Evolutionary conservation across 2,888 invertebrate genomes (phyloP), one percentile per base, ranked within the genome.

Genomic region (Stenoptilia bipunctidactyla): DNA sequence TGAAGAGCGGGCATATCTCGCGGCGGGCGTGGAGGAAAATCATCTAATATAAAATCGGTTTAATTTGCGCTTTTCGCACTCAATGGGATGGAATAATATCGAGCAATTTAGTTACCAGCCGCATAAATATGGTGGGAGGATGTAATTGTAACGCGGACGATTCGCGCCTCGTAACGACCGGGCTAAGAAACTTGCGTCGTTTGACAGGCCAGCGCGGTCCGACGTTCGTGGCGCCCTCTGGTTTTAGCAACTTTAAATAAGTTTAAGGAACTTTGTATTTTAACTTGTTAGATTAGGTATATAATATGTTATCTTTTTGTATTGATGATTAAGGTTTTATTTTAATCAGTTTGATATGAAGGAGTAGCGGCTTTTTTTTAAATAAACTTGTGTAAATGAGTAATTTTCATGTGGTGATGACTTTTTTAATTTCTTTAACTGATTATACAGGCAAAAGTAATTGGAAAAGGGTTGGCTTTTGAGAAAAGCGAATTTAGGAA

Each of bases 41-140:
- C 82, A 72, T 82, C 82, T 74, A 82, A 83, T 83, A 83, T 83
- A 83, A 83, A 83, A 82, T 83, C 82, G 82, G 79, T 83, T 83
- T 83, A 83, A 83, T 83, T 83, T 83, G 83, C 82, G 80, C 83
- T 82, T 83, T 82, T 83, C 83, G 77, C 79, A 83, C 83, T 83
- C 83, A 83, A 83, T 83, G 83, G 83, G 80, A 80, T 73, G 82
- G 83, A 83, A 83, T 83, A 83, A 83, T 83, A 82, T 82, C 79
- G 76, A 76, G 83, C 83, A 83, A 83, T 83, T 83, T 83, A 76
- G 83, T 83, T 83, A 83, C 83, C 83, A 79, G 83, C 59, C 64
- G 74, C 77, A 83, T 83, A 83, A 83, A 83, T 83, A 83, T 82
- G 73, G 77, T 71, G 70, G 71, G 73, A 75, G 68, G 69, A 60